These are phyloP conservation scores for Ctenopoma multispine DNA, from an alignment of 2,797 vertebrate genomes.

Conservation along the genomic window DNA sequence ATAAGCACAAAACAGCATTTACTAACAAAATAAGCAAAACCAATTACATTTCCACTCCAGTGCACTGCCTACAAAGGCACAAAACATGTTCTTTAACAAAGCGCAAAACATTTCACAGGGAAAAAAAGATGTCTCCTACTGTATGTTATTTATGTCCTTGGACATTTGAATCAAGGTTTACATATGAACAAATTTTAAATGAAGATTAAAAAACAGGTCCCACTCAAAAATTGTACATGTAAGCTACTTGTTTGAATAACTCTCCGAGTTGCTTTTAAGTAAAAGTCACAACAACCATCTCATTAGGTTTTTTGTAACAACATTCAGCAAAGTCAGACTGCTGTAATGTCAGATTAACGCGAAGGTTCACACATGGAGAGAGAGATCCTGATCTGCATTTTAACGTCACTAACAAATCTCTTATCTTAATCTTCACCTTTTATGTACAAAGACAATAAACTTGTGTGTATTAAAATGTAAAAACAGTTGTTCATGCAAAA, in stretches of 20 bases:
- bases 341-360: neutral
- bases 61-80: constrained; percentile 50
- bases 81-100: constrained; percentile 49
- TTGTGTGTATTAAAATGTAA: too few species aligned
- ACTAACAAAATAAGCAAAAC: constrained; percentile 71
- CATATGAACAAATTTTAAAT: neutral
- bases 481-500: too few species aligned
- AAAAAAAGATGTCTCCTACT: neutral
- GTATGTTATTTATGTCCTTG: constrained; percentile 13
- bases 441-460: neutral
- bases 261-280: neutral
- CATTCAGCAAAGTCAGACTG: neutral
- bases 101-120: constrained; percentile 28
- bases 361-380: neutral
- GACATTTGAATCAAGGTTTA: constrained; percentile 26
- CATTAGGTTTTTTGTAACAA: neutral
- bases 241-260: too few species aligned
- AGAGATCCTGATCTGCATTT: neutral
- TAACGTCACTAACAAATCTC: neutral
- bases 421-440: neutral
- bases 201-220: neutral
- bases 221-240: too few species aligned
- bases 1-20: constrained; percentile 75
- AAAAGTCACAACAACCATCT: neutral
- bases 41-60: constrained; percentile 68